phyloP scores from a whole-genome alignment of 2,888 invertebrate genomes.

The Pandemis corylana region DNA sequence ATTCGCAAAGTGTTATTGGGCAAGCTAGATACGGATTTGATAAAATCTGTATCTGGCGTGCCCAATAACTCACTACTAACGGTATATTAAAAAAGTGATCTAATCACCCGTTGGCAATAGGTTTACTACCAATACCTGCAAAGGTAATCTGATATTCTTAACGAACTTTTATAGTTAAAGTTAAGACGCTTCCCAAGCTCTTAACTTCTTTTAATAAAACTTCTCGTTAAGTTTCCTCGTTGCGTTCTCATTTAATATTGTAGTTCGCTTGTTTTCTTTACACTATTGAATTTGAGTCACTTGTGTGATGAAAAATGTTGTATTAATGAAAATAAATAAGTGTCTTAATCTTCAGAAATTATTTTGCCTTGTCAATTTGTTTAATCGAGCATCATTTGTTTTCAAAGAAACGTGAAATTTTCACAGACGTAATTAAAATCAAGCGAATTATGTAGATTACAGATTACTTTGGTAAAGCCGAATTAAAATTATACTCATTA shows the following conservation, averaged over 20 bases:
- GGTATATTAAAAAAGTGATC: too few relatives aligned
- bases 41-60: too few relatives aligned
- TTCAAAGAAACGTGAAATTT: too few relatives aligned
- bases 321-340: neutral
- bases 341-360: neutral
- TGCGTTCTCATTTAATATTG: conserved; percentile 13
- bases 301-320: neutral
- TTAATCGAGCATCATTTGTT: neutral
- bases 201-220: conserved; percentile 8
- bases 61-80: too few relatives aligned
- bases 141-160: conserved; percentile 30
- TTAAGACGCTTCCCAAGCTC: conserved; percentile 24
- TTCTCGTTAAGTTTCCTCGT: conserved; percentile 3
- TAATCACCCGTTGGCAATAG: neutral
- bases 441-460: too few relatives aligned
- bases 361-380: neutral
- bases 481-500: too few relatives aligned
- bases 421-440: too few relatives aligned
- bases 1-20: too few relatives aligned
- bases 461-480: too few relatives aligned
- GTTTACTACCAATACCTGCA: neutral
- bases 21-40: too few relatives aligned
- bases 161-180: conserved; percentile 25
- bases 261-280: neutral
- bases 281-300: neutral